Evolutionary conservation across 1,140 invertebrate species (phyloP).

Genomic region (Drosophila arizonae): DNA sequence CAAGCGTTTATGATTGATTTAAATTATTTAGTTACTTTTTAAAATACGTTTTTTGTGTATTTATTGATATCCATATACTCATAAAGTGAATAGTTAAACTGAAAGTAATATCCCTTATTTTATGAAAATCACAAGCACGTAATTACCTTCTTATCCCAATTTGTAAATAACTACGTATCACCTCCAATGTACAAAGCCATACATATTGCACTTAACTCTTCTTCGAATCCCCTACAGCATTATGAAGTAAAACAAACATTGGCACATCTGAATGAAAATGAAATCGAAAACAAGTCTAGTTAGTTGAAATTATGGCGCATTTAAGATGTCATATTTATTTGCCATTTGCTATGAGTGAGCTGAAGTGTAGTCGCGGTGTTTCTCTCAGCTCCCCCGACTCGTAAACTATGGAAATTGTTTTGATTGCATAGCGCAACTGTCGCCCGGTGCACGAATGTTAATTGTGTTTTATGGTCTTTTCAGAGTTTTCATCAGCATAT

Average conservation of each 20-base stretch:
- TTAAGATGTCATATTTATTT: conserved; percentile 51
- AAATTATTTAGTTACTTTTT: too few relatives aligned
- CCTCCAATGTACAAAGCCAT: too few relatives aligned
- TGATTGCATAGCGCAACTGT: conserved; percentile 41
- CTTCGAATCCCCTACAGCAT: background rate
- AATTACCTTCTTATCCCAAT: too few relatives aligned
- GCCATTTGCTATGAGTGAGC: conserved; percentile 17
- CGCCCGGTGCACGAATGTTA: conserved; percentile 50
- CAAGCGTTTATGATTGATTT: too few relatives aligned
- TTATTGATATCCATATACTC: too few relatives aligned
- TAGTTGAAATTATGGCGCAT: conserved; percentile 26
- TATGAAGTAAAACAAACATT: background rate
- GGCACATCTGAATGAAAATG: conserved; percentile 3
- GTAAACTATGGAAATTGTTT: conserved; percentile 30
- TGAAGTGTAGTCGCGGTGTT: background rate
- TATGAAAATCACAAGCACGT: too few relatives aligned
- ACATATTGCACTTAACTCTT: background rate
- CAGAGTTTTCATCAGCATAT: conserved; percentile 46
- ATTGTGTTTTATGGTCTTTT: conserved; percentile 67
- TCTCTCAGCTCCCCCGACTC: conserved; percentile 7
- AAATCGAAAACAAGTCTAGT: conserved; percentile 22
- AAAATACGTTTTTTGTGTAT: too few relatives aligned
- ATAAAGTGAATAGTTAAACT: too few relatives aligned
- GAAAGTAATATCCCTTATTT: too few relatives aligned
- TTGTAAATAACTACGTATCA: too few relatives aligned